Evolutionary conservation across 2,888 invertebrate species (phyloP), one percentile per base, ranked within the genome.

Genomic region (Mechanitis mazaeus): DNA sequence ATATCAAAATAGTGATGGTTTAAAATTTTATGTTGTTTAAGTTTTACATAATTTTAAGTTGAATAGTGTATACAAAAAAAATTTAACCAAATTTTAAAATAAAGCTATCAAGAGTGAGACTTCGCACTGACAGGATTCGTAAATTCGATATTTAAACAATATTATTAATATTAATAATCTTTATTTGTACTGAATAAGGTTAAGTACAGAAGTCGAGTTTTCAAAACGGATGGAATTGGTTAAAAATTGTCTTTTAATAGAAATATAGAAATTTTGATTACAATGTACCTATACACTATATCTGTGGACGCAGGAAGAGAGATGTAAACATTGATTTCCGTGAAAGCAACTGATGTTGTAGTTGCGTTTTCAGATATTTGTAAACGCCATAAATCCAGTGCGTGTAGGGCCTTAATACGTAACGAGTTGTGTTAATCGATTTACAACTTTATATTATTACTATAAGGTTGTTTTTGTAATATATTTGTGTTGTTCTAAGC

Each of bases 311-410:
- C 76, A 77, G 83, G 83, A 80, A 78, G 76, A 72, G 64, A 62
- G 65, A 71, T 66, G 75, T 81, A 83, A 84, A 84, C 84, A 83
- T 68, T 64, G 64, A 68, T 74, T 80, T 20, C 79, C 73, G 76
- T 80, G 76, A 77, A 82, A 78, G 76, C 77, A 58, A 59, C 61
- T 64, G 64, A 71, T 69, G 75, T 73, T 78, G 77, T 75, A 75
- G 77, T 75, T 77, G 75, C 72, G 67, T 64, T 67, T 69, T 66
- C 64, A 67, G 66, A 66, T 68, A 65, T 68, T 68, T 68, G 64
- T 67, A 68, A 65, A 68, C 64, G 63, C 59, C 63, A 63, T 64
- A 63, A 64, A 50, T 61, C 58, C 55, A 61, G 60, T 64, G 65
- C 58, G 64, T 63, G 64, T 64, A 58, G 64, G 38, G 54, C 57